Evolutionary conservation across 1,140 invertebrate species (phyloP).

Genomic region (Drosophila navojoa): DNA sequence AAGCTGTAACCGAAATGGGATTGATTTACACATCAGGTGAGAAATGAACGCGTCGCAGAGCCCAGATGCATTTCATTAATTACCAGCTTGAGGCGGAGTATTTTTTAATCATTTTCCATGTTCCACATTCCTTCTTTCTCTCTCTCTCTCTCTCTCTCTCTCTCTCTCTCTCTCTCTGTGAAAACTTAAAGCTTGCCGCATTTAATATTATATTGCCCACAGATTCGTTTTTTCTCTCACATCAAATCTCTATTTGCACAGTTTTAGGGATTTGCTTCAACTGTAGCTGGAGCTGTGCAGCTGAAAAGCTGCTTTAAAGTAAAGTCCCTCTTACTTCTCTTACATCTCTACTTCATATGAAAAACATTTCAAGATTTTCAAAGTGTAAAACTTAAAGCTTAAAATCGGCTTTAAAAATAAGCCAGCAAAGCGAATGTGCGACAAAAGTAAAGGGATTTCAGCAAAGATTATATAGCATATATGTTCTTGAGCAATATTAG

Average conservation of each 20-base stretch:
- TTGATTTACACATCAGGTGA: constrained; percentile 75
- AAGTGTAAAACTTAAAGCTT: background rate
- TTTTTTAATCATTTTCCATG: too few species aligned
- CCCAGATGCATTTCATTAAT: constrained; percentile 59
- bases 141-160: background rate
- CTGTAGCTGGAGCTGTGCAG: background rate
- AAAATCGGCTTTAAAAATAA: background rate
- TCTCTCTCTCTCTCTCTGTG: background rate
- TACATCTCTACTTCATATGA: too few species aligned
- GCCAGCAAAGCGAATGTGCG: too few species aligned
- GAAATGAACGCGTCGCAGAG: constrained; percentile 29
- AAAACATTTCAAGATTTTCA: too few species aligned
- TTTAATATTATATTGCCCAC: background rate
- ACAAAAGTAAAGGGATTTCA: too few species aligned
- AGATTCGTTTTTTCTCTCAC: background rate
- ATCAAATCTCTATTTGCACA: background rate
- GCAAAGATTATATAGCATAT: too few species aligned
- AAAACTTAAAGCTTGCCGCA: too few species aligned
- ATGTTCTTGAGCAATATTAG: too few species aligned
- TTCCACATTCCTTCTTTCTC: background rate
- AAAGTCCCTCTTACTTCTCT: background rate
- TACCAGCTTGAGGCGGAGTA: constrained; percentile 7
- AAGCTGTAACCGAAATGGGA: constrained; percentile 59
- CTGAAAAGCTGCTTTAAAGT: background rate
- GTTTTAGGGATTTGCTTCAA: background rate